These are phyloP conservation scores for Panurus biarmicus DNA, from an alignment of 2,113 vertebrate species.

Conservation along the genomic window DNA sequence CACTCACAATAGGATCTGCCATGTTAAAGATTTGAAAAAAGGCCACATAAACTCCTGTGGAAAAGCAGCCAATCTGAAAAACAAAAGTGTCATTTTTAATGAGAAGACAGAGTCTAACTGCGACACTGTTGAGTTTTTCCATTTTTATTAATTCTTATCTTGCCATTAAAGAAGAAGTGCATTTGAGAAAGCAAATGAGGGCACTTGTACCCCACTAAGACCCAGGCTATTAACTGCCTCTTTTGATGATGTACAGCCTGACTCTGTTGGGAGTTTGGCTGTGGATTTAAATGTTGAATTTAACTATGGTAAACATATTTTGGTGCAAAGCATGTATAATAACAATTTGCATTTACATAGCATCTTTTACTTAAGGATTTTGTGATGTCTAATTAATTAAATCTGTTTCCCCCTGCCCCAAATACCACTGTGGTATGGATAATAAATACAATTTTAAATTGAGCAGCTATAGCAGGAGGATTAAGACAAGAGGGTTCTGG, in stretches of 20 bases:
- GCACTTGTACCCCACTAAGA: conserved; percentile 18
- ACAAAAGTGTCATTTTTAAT: conserved; percentile 35
- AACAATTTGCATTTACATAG: conserved; percentile 52
- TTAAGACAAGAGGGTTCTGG: conserved; percentile 16
- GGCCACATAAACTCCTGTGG: not conserved
- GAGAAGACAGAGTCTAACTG: not conserved
- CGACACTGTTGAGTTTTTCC: not conserved
- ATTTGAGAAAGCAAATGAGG: not conserved
- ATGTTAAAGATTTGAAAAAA: conserved; percentile 8
- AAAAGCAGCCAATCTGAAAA: conserved; percentile 5
- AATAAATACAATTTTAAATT: not conserved
- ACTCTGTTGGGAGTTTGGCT: conserved; percentile 8
- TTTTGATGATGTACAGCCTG: not conserved
- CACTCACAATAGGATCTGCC: not conserved
- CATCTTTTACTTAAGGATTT: conserved; percentile 45
- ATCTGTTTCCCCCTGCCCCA: not conserved
- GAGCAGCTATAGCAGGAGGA: not conserved
- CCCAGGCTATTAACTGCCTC: conserved; percentile 29
- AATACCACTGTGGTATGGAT: not conserved
- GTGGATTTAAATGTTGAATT: conserved; percentile 38
- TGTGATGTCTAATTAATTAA: conserved; percentile 49
- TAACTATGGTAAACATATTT: conserved; percentile 35
- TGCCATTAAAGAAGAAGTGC: not conserved
- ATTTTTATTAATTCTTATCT: conserved; percentile 51
- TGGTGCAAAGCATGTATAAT: conserved; percentile 17